Percentiles rank a stretch among this genome's conserved stretches.
Conservation (phyloP, 2,888 invertebrate genomes). For the Drosophila seclusa region DNA sequence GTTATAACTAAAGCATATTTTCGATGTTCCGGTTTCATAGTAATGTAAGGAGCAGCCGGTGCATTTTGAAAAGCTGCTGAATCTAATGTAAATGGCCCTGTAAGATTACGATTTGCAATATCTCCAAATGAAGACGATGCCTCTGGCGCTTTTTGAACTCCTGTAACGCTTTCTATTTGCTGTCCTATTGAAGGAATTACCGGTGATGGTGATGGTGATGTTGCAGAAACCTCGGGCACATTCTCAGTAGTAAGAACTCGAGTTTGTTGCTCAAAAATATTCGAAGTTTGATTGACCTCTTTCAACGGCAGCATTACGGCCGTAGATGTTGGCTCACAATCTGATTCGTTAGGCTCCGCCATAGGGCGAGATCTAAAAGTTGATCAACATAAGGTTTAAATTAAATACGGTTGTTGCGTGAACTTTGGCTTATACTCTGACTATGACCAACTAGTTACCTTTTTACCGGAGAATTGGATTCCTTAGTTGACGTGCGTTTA, state of each 20-base stretch:
- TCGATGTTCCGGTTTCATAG: slow-evolving; percentile 40
- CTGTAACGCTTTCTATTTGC: neutral
- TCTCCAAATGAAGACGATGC: neutral
- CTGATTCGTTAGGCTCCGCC: neutral
- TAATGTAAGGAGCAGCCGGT: slow-evolving; percentile 1
- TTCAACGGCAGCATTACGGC: neutral
- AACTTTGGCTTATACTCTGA: neutral
- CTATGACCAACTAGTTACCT: slow-evolving; percentile 2
- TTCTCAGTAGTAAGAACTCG: neutral
- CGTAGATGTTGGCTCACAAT: slow-evolving; percentile 1
- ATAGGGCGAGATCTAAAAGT: neutral
- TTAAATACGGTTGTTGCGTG: neutral
- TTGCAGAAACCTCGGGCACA: neutral
- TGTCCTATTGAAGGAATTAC: neutral
- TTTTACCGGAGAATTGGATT: slow-evolving; percentile 1
- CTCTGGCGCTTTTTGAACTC: neutral
- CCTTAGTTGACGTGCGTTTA: slow-evolving; percentile 2
- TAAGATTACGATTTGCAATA: neutral
- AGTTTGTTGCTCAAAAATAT: neutral
- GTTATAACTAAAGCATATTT: slow-evolving; percentile 27
- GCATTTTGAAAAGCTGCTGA: neutral
- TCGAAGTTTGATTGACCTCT: neutral
- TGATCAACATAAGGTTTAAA: neutral
- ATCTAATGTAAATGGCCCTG: neutral
- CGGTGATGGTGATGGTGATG: neutral